A percentile compares a stretch with the other conserved stretches of the same genome.
Evolutionary conservation across 1,140 invertebrate genomes (phyloP).

Genomic region (Cyphomyrmex costatus): DNA sequence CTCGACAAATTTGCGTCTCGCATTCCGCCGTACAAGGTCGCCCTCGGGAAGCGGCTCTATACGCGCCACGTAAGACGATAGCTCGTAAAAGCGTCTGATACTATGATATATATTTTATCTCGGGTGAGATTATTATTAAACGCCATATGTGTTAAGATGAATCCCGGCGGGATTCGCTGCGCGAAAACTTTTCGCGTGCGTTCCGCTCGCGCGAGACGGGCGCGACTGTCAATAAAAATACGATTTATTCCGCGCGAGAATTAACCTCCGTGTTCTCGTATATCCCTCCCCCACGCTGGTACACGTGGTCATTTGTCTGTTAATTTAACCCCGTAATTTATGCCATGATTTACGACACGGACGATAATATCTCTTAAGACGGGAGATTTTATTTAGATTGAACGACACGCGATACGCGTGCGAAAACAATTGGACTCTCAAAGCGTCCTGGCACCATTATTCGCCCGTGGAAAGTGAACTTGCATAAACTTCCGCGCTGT

Average conservation of each 20-base stretch:
- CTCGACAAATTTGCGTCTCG: conserved; percentile 67
- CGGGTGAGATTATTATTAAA: conserved; percentile 45
- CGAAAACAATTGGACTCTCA: conserved; percentile 8
- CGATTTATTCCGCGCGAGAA: conserved; percentile 36
- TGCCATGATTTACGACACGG: conserved; percentile 10
- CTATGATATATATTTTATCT: conserved; percentile 37
- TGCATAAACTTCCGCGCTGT: background rate
- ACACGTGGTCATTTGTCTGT: conserved; percentile 34
- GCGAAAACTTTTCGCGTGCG: conserved; percentile 6
- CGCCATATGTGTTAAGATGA: background rate
- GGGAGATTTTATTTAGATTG: conserved; percentile 36
- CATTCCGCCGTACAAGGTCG: conserved; percentile 62
- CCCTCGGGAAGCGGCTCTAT: background rate
- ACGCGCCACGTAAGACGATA: conserved; percentile 25
- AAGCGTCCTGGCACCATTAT: background rate
- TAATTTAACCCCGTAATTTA: conserved; percentile 26
- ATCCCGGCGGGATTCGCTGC: background rate
- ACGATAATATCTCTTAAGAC: conserved; percentile 22
- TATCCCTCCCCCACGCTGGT: background rate
- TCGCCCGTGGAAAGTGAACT: conserved; percentile 5
- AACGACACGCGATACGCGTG: background rate
- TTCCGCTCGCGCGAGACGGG: background rate
- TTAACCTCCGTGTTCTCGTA: conserved; percentile 1
- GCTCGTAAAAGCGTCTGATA: conserved; percentile 38
- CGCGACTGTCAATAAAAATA: conserved; percentile 33